Evolutionary conservation across 2,888 invertebrate species (phyloP), one percentile per base, ranked within the genome.

Genomic region (Nemotelus nigrinus): DNA sequence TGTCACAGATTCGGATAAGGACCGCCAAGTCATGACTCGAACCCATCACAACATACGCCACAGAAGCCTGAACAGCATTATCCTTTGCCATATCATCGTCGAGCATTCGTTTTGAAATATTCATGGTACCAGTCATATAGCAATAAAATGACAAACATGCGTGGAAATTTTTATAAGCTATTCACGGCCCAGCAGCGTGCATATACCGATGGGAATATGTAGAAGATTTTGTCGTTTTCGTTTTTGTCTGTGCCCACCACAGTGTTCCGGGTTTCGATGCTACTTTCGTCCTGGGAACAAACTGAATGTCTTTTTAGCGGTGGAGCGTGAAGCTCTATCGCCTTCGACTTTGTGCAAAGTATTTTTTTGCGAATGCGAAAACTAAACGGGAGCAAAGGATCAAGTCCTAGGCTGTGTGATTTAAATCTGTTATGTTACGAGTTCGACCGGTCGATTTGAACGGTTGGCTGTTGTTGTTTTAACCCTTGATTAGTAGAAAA

Each of bases 81-180:
- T 76, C 65, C 53, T 48, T 44, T 45, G 6, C 47, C 76, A 65
- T 76, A 76, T 76, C 64, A 55, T 65, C 55, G 55, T 53, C 50
- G 53, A 67, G 67, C 67, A 55, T 68, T 47, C 58, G 43, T 57
- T 71, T 58, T 81, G 79, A 82, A 81, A 82, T 81, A 81, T 82
- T 82, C 81, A 81, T 81, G 80, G 79, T 78, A 81, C 80, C 81
- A 81, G 82, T 83, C 85, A 84, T 85, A 85, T 84, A 84, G 85
- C 84, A 86, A 86, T 86, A 86, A 86, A 86, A 84, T 82, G 84
- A 85, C 86, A 85, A 74, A 86, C 86, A 86, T 86, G 86, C 85
- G 85, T 83, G 83, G 84, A 85, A 84, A 85, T 86, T 85, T 85
- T 86, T 85, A 85, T 85, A 83, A 83, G 83, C 82, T 79, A 58